Evolutionary conservation across 2,797 vertebrate genomes (phyloP), one percentile per base, ranked within the genome.

Genomic region (Oceanodroma leucorhoa): DNA sequence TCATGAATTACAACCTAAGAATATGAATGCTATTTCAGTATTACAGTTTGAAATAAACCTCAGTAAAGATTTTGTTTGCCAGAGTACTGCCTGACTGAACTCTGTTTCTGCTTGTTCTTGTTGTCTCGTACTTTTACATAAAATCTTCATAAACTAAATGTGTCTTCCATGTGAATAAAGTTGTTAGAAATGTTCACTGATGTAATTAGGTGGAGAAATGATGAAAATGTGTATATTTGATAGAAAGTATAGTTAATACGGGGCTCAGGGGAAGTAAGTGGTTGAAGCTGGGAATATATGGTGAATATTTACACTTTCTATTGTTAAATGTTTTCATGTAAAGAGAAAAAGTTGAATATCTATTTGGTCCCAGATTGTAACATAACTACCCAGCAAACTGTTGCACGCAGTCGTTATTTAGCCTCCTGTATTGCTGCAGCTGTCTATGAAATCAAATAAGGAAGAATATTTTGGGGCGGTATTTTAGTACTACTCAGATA

Each of bases 171-270:
- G 51, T 94, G 77, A 90, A 90, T 91, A 78, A 89, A 92, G 83
- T 96, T 97, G 54, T 57, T 93, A 83, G 83, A 96, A 96, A 87
- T 95, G 77, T 88, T 97, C 75, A 93, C 60, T 84, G 87, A 83
- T 89, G 70, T 82, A 70, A 55, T 93, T 83, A 92, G 91, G 92
- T 65, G 96, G 91, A 80, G 76, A 81, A 94, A 51, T 82, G 9
- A 22, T 61, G 30, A 38, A 41, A 77, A 70, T 77, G 38, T 3
- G 1, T 27, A 4, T 40, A 22, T 79, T 48, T 60, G 38, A 19
- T 51, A 69, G 57, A 70, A 62, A 78, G 7, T 34, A 20, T 50
- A 57, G 55, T 62, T 69, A 57, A n/a, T 45, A 15, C 2, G 3
- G 43, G n/a, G 30, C 17, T 57, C 6, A 6, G 17, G 6, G 26